phyloP scores from a whole-genome alignment of 2,888 invertebrate genomes.

The Drosophila mercatorum region DNA sequence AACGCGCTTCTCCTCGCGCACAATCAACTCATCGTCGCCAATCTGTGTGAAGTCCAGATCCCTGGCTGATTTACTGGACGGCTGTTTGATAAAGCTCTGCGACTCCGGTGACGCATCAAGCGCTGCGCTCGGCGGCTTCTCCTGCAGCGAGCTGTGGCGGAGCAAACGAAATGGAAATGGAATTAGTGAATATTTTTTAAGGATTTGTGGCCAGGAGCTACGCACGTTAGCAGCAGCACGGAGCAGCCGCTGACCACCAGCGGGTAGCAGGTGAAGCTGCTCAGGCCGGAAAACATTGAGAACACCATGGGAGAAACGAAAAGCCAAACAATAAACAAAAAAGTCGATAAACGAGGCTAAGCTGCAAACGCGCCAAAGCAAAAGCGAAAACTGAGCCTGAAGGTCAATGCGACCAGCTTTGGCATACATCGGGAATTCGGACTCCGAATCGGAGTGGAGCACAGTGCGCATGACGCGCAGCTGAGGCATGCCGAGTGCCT shows the following conservation, averaged over 20 bases:
- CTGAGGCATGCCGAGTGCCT: neutral
- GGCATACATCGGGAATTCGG: conserved; percentile 12
- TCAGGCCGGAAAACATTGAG: conserved; percentile 80
- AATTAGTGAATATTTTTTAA: neutral
- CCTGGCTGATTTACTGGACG: conserved; percentile 51
- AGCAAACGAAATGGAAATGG: neutral
- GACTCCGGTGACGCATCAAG: conserved; percentile 61
- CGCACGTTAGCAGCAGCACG: conserved; percentile 76
- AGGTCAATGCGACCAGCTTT: conserved; percentile 61
- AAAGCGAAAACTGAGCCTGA: conserved; percentile 70
- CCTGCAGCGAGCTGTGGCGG: conserved; percentile 77
- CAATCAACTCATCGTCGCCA: conserved; percentile 79
- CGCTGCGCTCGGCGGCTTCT: conserved; percentile 71
- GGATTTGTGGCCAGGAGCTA: conserved; percentile 1
- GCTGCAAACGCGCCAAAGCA: conserved; percentile 61
- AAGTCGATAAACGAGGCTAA: conserved; percentile 56
- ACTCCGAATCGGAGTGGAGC: conserved; percentile 18
- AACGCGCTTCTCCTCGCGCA: conserved; percentile 82
- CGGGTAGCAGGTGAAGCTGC: conserved; percentile 82
- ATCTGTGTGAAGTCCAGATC: conserved; percentile 65
- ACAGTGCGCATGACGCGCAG: conserved; percentile 53
- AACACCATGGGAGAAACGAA: conserved; percentile 63
- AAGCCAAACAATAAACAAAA: conserved; percentile 63
- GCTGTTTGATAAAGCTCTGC: conserved; percentile 76
- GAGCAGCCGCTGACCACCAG: conserved; percentile 82